phyloP scores from a whole-genome alignment of 1,140 invertebrate species.

The Drosophila murphyi region DNA sequence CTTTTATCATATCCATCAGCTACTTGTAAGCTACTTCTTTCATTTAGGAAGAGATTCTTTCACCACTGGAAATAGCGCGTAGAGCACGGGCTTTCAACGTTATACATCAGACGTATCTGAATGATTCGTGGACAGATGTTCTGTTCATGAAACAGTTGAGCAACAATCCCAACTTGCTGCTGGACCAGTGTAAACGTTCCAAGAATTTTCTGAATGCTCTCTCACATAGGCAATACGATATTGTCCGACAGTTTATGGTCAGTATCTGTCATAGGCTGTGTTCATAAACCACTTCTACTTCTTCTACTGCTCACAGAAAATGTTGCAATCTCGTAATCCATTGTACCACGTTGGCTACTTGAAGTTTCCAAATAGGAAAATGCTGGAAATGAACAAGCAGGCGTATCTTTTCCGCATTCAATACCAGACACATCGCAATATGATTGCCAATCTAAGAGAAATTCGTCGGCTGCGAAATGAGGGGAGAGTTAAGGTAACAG shows the following conservation, averaged over 20 bases:
- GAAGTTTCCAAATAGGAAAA: conserved; percentile 62
- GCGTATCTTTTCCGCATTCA: conserved; percentile 67
- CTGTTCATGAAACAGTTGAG: conserved; percentile 65
- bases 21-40: too few species aligned
- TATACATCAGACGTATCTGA: conserved; percentile 70
- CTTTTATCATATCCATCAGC: background rate
- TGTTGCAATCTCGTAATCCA: conserved; percentile 71
- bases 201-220: conserved; percentile 27
- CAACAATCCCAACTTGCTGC: conserved; percentile 54
- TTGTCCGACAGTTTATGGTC: conserved; percentile 62
- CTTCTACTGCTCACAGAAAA: conserved; percentile 48
- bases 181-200: conserved; percentile 61
- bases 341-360: conserved; percentile 60
- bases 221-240: conserved; percentile 55
- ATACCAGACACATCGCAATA: conserved; percentile 76
- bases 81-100: conserved; percentile 70
- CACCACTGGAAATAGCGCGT: conserved; percentile 68
- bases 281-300: background rate
- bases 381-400: conserved; percentile 54
- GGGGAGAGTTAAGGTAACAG: conserved; percentile 28
- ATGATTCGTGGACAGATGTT: conserved; percentile 70
- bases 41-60: conserved; percentile 40
- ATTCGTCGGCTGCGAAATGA: conserved; percentile 52
- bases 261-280: background rate
- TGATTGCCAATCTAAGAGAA: conserved; percentile 56